Base-by-base conservation (phyloP, 2,888 invertebrate species). In the Antheraea yamamai region DNA sequence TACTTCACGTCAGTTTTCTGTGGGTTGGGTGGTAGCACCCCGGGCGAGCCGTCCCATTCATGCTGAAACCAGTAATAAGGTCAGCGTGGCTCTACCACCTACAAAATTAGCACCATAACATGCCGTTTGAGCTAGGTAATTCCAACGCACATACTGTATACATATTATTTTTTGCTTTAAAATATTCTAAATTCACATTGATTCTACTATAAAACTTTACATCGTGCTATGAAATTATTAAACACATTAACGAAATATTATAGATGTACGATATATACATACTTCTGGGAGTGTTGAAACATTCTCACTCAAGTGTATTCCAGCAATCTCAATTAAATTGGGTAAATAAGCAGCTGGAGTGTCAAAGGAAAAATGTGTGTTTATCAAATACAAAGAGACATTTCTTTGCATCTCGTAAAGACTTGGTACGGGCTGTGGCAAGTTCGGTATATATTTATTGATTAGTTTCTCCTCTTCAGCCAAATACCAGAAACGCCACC, bases 271-370 rank as follows among this genome's bases (percentile, higher is more conserved):
- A 7, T 55, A 55, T 16, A 55, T 55, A 55, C 55, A 55, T 55
- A 55, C 55, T 55, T 55, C 20, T 55, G 55, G 55, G 18, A 55
- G 55, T 6, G 55, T 4, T 4, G 55, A 55, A 26, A 55, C 73
- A 55, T 52, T 20, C 2, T 73, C 30, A 16, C 10, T 73, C 26
- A 73, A 14, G 20, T 95, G 95, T 61, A 90, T 87, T 26, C 95
- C 95, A 18, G 94, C 95, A 73, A 95, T 88, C 80, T 94, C 92
- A 6, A 94, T 84, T 79, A 94, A 87, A 77, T 91, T 93, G 0
- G 94, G 95, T 1, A 91, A 83, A 35, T 88, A 81, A 2, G 94
- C 91, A 26, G 87, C 82, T 1, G 90, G 83, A 39, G 84, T 80
- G 72, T 86, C 88, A 51, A 89, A 82, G 76, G 89, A 90, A 39